These are phyloP conservation scores for Scolopax bukidnonensis DNA, from an alignment of 2,797 vertebrate species.

Conservation along the genomic window DNA sequence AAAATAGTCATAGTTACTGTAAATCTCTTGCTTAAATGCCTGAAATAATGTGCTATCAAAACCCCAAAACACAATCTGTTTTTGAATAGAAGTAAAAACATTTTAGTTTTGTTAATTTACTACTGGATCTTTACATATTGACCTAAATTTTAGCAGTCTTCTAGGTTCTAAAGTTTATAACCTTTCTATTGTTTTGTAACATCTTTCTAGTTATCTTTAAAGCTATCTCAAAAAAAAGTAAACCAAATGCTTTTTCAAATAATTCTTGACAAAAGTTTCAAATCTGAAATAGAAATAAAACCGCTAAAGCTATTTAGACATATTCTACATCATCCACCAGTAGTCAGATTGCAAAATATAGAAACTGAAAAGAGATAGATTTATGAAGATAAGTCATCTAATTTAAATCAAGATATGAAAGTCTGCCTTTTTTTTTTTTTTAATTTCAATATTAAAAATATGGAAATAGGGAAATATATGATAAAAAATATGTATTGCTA, in stretches of 20 bases:
- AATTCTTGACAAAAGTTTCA: not conserved
- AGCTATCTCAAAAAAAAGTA: not conserved
- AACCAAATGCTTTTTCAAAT: rapidly evolving
- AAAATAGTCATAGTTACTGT: not conserved
- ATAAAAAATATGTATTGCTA: not conserved
- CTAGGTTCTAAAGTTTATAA: not conserved
- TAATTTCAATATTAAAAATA: not conserved
- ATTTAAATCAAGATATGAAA: not conserved
- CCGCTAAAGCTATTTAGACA: rapidly evolving
- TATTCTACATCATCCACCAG: rapidly evolving
- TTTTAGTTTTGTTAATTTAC: not conserved
- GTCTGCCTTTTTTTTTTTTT: not conserved
- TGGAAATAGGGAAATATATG: not conserved
- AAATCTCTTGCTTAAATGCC: not conserved
- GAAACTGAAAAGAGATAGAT: not conserved
- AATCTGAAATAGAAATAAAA: not conserved
- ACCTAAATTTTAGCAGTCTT: not conserved
- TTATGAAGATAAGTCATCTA: not conserved
- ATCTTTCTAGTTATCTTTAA: not conserved
- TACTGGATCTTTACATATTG: not conserved
- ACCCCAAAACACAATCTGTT: not conserved
- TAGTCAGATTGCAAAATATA: not conserved
- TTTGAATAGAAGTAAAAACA: not conserved
- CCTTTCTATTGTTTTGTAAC: not conserved
- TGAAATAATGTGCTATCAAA: not conserved